phyloP scores from a whole-genome alignment of 2,888 invertebrate genomes.

The Polydrusus pterygomalis region DNA sequence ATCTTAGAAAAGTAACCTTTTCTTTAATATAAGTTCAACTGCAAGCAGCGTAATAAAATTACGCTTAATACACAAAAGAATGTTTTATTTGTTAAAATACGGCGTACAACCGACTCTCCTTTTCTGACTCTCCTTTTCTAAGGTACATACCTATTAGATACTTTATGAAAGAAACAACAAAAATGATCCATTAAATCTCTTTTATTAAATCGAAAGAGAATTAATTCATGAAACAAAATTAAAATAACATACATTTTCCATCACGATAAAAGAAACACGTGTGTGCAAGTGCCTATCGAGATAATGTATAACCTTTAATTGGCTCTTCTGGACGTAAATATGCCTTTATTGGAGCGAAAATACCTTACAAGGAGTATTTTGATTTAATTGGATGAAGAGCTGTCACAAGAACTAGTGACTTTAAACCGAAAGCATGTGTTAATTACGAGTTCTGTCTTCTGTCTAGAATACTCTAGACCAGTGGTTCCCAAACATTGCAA shows the following conservation, averaged over 20 bases:
- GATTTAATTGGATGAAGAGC: not conserved
- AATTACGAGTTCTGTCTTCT: not conserved
- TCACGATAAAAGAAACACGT: slow-evolving; percentile 13
- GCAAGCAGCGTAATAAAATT: no score
- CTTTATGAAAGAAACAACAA: no score
- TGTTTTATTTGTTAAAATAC: no score
- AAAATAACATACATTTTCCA: slow-evolving; percentile 15
- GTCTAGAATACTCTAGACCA: no score
- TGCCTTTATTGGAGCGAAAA: slow-evolving; percentile 21
- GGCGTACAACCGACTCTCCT: no score
- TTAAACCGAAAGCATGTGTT: not conserved
- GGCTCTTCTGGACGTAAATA: slow-evolving; percentile 14
- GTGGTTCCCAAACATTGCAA: no score
- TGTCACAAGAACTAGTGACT: not conserved
- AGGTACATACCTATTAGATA: no score
- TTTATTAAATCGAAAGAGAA: not conserved
- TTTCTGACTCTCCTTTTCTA: no score
- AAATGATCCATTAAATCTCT: no score
- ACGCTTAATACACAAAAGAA: no score
- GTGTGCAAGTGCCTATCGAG: slow-evolving; percentile 12
- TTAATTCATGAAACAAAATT: not conserved
- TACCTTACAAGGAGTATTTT: slow-evolving; percentile 6
- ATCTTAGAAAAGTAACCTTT: no score
- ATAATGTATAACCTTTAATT: slow-evolving; percentile 31
- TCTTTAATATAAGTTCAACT: no score